phyloP scores from a whole-genome alignment of 2,113 vertebrate genomes.

The Origma solitaria region DNA sequence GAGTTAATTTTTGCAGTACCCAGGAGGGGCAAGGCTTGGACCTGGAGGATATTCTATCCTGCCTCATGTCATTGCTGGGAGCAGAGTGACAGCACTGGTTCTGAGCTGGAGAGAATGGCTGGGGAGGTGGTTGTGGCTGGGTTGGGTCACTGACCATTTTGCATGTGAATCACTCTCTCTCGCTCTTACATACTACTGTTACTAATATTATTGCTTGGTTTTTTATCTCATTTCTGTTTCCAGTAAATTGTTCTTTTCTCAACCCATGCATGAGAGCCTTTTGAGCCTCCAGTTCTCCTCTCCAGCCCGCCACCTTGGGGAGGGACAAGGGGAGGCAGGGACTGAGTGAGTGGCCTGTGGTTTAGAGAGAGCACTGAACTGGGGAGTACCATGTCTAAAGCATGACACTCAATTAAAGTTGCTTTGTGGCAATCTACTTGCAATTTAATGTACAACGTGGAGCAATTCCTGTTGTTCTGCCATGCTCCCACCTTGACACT shows the following conservation, averaged over 20 bases:
- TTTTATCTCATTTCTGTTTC: background rate
- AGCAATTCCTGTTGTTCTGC: background rate
- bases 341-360: background rate
- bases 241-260: background rate
- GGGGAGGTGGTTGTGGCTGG: background rate
- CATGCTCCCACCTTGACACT: background rate
- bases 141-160: background rate
- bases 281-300: background rate
- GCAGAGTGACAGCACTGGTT: fast-evolving
- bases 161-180: background rate
- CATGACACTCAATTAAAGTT: background rate
- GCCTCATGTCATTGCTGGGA: background rate
- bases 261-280: background rate
- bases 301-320: background rate
- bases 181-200: background rate
- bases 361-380: background rate
- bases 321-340: background rate
- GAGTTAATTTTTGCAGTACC: background rate
- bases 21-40: background rate
- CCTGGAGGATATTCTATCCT: background rate
- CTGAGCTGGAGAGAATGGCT: background rate
- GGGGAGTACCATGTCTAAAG: background rate
- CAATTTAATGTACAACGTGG: background rate
- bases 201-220: background rate
- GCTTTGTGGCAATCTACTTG: background rate